A percentile compares a stretch with the other conserved stretches of the same genome.
phyloP scores from a whole-genome alignment of 1,140 invertebrate genomes.

The Brachionus paranguensis region DNA sequence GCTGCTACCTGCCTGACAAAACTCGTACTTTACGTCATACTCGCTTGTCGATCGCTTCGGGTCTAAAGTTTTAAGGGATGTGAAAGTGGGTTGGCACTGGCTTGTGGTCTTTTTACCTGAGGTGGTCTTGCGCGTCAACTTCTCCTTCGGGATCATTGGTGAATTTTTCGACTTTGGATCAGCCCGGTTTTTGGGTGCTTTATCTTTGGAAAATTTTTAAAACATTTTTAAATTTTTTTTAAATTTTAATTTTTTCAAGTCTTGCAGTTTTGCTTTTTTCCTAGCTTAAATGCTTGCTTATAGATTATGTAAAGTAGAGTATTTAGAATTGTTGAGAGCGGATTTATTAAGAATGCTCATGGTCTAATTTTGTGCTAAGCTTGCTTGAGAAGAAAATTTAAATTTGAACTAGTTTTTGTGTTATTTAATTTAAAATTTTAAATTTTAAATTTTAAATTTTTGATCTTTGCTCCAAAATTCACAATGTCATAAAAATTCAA shows the following conservation, averaged over 20 bases:
- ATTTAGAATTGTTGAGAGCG: not conserved
- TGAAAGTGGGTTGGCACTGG: not conserved
- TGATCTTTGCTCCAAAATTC: too few species aligned
- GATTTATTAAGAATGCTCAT: not conserved
- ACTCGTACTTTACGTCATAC: not conserved
- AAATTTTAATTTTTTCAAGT: not conserved
- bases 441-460: not conserved
- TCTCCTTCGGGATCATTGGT: not conserved
- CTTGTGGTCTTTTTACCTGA: not conserved
- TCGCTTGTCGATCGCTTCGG: not conserved
- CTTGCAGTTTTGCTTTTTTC: not conserved
- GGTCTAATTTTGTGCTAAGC: not conserved
- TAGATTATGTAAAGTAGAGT: not conserved
- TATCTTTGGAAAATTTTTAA: not conserved
- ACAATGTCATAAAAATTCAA: too few species aligned
- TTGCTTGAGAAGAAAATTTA: not conserved
- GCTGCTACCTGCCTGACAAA: not conserved
- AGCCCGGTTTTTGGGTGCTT: not conserved
- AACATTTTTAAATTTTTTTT: not conserved
- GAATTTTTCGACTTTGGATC: not conserved
- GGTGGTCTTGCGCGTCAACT: not conserved
- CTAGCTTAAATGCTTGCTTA: not conserved
- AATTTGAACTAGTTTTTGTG: too few species aligned
- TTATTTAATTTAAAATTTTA: too few species aligned
- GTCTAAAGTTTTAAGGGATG: not conserved